Evolutionary conservation across 37 sponge, comb jelly and placozoan genomes (phyloP).

Genomic region (Agelas oroides): DNA sequence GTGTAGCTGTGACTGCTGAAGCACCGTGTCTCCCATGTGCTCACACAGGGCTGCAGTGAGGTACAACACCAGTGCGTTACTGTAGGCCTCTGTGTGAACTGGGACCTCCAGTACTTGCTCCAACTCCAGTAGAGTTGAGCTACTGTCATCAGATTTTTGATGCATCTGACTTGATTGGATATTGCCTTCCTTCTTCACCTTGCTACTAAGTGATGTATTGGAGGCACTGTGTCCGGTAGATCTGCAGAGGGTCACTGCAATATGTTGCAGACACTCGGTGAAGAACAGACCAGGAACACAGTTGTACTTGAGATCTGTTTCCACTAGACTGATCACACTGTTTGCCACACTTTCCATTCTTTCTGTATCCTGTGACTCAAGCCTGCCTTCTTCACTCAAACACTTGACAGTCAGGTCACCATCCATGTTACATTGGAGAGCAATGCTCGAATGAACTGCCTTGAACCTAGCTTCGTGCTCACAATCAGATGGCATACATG

Average conservation of each 20-base stretch:
- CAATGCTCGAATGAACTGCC: background rate
- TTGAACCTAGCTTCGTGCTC: background rate
- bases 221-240: background rate
- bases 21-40: background rate
- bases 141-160: background rate
- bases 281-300: conserved; percentile 15
- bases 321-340: conserved; percentile 14
- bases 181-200: background rate
- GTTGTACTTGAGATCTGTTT: background rate
- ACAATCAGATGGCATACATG: background rate
- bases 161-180: background rate
- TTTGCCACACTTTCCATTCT: conserved; percentile 22
- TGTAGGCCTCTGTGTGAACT: background rate
- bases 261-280: conserved; percentile 9
- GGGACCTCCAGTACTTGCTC: background rate
- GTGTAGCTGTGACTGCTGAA: conserved; percentile 10
- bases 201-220: background rate
- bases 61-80: conserved; percentile 37
- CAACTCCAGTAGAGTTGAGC: conserved; percentile 36
- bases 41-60: conserved; percentile 65
- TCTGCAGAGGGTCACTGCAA: conserved; percentile 1
- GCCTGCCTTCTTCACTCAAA: background rate
- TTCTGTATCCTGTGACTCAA: background rate
- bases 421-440: background rate
- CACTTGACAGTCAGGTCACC: background rate